Percentiles rank a stretch among this genome's conserved stretches.
Evolutionary conservation across 2,888 invertebrate species (phyloP).

Genomic region (Drosophila imparisetae): DNA sequence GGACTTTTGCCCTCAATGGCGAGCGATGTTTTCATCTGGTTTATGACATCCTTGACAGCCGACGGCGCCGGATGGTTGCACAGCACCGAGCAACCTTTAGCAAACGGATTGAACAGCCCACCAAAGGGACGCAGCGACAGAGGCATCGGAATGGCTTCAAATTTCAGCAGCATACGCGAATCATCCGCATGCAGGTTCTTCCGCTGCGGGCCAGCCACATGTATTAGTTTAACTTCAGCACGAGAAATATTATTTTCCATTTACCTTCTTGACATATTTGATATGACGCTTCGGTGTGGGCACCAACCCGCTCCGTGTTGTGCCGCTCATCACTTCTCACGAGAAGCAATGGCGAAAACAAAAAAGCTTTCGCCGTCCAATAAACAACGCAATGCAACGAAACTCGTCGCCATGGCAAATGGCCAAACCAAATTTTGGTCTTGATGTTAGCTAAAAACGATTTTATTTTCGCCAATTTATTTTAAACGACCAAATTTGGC

Average conservation of each 20-base stretch:
- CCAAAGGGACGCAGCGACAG: slow-evolving; percentile 91
- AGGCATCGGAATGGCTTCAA: slow-evolving; percentile 89
- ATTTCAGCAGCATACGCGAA: slow-evolving; percentile 76
- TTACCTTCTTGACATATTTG: slow-evolving; percentile 66
- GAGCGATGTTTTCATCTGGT: slow-evolving; percentile 89
- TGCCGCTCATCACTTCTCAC: slow-evolving; percentile 85
- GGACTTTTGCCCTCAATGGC: slow-evolving; percentile 82
- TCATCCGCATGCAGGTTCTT: slow-evolving; percentile 55
- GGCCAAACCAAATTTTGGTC: background rate
- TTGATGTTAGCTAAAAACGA: slow-evolving; percentile 14
- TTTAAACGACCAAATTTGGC: background rate
- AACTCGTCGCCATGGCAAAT: slow-evolving; percentile 37
- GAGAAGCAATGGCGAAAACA: slow-evolving; percentile 19
- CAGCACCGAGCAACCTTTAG: slow-evolving; percentile 91
- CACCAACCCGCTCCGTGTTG: slow-evolving; percentile 88
- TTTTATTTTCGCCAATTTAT: background rate
- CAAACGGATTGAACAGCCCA: slow-evolving; percentile 92
- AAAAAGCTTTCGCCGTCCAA: slow-evolving; percentile 16
- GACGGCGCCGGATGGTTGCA: slow-evolving; percentile 94
- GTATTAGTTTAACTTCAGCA: slow-evolving; percentile 48
- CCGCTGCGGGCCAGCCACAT: slow-evolving; percentile 36
- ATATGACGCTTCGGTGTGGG: slow-evolving; percentile 86
- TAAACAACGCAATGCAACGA: slow-evolving; percentile 44
- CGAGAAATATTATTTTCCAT: slow-evolving; percentile 3
- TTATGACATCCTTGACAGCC: slow-evolving; percentile 89